Evolutionary conservation across 1,140 invertebrate genomes (phyloP).

Genomic region (Orchesella cincta): DNA sequence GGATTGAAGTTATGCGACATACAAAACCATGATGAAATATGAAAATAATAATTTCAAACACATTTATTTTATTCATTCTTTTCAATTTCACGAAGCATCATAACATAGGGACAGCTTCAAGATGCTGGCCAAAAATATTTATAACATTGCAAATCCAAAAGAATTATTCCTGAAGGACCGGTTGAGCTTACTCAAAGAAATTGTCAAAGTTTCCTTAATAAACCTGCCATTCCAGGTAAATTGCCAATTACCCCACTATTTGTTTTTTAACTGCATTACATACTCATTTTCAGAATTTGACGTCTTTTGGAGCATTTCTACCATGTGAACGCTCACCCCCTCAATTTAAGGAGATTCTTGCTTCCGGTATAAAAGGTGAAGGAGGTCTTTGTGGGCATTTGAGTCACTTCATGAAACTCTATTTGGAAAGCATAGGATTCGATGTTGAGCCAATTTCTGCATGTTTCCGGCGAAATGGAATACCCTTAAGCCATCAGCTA

Average conservation of each 20-base stretch:
- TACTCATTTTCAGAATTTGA: constrained; percentile 35
- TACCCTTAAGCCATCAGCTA: constrained; percentile 34
- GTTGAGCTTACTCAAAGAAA: constrained; percentile 33
- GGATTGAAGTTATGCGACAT: too few species aligned
- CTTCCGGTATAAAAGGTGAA: not conserved
- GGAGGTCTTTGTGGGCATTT: constrained; percentile 40
- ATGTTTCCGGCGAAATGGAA: constrained; percentile 36
- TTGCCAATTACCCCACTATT: not conserved
- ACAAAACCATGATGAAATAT: too few species aligned
- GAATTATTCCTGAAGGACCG: constrained; percentile 32
- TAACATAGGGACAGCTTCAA: not conserved
- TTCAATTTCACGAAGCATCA: too few species aligned
- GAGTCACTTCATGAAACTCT: constrained; percentile 30
- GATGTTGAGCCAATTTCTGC: constrained; percentile 20
- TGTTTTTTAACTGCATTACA: not conserved
- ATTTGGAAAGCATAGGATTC: constrained; percentile 38
- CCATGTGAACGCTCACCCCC: constrained; percentile 3
- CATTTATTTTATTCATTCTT: too few species aligned
- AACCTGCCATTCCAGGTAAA: constrained; percentile 45
- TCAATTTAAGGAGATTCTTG: not conserved
- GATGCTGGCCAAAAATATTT: constrained; percentile 34
- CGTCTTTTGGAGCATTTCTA: constrained; percentile 28
- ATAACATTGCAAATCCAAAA: constrained; percentile 39
- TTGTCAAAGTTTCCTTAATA: constrained; percentile 33
- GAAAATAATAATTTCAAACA: too few species aligned